A percentile compares a stretch with the other conserved stretches of the same genome.
These are phyloP conservation scores for Meloidogyne exigua DNA, from an alignment of 1,140 invertebrate genomes.

Conservation along the genomic window DNA sequence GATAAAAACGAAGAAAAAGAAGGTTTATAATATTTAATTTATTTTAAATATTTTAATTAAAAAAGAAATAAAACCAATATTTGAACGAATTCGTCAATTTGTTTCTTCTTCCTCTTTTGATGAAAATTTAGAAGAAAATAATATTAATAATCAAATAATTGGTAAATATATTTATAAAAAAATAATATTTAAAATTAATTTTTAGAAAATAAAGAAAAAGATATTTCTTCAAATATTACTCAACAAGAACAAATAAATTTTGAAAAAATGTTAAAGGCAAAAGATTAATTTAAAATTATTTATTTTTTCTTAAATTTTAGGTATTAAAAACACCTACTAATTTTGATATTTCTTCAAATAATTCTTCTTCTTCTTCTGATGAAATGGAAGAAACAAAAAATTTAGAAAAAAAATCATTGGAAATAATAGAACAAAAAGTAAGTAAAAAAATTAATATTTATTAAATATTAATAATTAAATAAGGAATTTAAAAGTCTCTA, in stretches of 20 bases:
- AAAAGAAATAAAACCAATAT: neutral
- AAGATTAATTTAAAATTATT: neutral
- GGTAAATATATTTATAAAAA: neutral
- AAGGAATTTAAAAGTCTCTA: too few species aligned
- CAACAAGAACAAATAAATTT: neutral
- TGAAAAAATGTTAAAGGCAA: neutral
- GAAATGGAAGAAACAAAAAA: neutral
- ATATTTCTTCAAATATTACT: neutral
- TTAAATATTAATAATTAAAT: neutral
- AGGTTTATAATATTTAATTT: neutral
- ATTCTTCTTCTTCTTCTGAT: neutral
- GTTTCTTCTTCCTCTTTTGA: neutral
- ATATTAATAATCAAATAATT: neutral
- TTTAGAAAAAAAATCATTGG: neutral
- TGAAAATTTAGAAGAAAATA: neutral
- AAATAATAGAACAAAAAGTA: neutral
- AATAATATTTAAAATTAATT: neutral
- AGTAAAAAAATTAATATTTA: neutral
- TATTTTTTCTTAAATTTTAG: neutral
- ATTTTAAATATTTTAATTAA: neutral
- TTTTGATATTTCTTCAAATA: constrained; percentile 1
- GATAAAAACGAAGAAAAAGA: too few species aligned
- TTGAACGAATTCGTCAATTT: neutral
- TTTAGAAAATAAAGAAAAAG: neutral
- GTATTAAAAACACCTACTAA: neutral